These are phyloP conservation scores for Phenganax marumi DNA, from an alignment of 92 coral and sea anemone genomes.

Conservation along the genomic window DNA sequence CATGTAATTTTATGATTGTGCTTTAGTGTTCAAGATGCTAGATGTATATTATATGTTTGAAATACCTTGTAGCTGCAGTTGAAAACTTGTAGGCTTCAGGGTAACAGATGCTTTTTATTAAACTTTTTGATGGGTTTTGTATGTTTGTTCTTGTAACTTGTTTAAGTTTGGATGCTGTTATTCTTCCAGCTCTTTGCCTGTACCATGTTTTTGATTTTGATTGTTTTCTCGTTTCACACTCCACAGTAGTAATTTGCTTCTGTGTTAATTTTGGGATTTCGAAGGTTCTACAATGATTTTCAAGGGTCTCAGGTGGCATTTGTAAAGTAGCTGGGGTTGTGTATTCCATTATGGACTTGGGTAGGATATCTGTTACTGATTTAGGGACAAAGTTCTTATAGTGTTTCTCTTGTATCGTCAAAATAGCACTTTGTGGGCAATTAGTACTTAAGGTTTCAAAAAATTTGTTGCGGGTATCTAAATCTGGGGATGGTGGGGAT, in stretches of 20 bases:
- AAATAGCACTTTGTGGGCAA: slow-evolving; percentile 41
- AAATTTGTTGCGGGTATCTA: slow-evolving; percentile 38
- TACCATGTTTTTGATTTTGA: slow-evolving; percentile 36
- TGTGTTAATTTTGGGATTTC: slow-evolving; percentile 30
- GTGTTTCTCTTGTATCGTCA: slow-evolving; percentile 25
- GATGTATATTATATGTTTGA: background rate
- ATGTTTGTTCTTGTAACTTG: slow-evolving; percentile 37
- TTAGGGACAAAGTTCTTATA: slow-evolving; percentile 45
- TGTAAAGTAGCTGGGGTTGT: slow-evolving; percentile 25
- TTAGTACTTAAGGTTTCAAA: slow-evolving; percentile 37
- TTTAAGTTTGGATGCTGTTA: slow-evolving; percentile 41
- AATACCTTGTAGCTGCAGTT: slow-evolving; percentile 33
- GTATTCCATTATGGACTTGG: slow-evolving; percentile 43
- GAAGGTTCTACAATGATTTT: slow-evolving; percentile 18
- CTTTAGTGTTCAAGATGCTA: no score
- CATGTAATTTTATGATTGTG: no score
- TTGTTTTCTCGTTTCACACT: slow-evolving; percentile 29
- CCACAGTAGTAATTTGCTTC: slow-evolving; percentile 40
- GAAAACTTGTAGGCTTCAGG: slow-evolving; percentile 40
- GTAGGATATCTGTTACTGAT: slow-evolving; percentile 40
- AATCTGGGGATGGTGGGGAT: slow-evolving; percentile 35
- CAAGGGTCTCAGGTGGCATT: slow-evolving; percentile 9
- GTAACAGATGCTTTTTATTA: slow-evolving; percentile 35
- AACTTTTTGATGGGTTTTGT: slow-evolving; percentile 33
- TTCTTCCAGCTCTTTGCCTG: slow-evolving; percentile 45